Evolutionary conservation across 92 coral and sea anemone genomes (phyloP).

Genomic region (Ricordea florida): DNA sequence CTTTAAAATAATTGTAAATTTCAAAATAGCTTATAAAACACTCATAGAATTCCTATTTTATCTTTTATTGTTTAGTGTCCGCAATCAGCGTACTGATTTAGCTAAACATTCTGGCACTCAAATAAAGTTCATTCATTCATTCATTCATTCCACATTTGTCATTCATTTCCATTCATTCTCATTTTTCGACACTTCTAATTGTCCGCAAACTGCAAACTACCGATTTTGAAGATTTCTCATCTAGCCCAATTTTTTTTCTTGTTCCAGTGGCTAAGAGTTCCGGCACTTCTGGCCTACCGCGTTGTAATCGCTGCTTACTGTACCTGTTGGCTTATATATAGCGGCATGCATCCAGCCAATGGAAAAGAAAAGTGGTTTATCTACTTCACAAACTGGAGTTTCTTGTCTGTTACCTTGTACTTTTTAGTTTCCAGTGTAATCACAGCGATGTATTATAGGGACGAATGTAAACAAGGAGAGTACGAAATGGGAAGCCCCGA

Average conservation of each 20-base stretch:
- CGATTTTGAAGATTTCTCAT: too few relatives aligned
- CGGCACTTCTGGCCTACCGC: conserved; percentile 51
- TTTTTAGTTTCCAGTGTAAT: conserved; percentile 61
- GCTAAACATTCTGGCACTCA: too few relatives aligned
- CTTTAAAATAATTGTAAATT: too few relatives aligned
- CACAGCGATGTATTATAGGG: conserved; percentile 64
- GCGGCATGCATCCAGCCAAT: conserved; percentile 64
- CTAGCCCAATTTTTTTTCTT: background rate
- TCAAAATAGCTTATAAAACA: too few relatives aligned
- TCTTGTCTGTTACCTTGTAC: conserved; percentile 60
- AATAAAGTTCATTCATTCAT: too few relatives aligned
- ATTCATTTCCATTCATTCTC: too few relatives aligned
- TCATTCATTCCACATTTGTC: too few relatives aligned
- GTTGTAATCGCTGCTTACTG: conserved; percentile 54
- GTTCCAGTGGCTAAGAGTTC: conserved; percentile 64
- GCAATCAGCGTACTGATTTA: too few relatives aligned
- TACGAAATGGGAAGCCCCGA: conserved; percentile 82
- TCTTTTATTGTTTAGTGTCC: too few relatives aligned
- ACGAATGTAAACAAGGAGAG: conserved; percentile 81
- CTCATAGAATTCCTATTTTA: too few relatives aligned
- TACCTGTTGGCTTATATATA: conserved; percentile 53
- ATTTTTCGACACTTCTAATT: too few relatives aligned
- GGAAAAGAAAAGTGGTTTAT: conserved; percentile 77
- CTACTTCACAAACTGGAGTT: conserved; percentile 79
- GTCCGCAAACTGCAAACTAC: too few relatives aligned